Evolutionary conservation across 1,140 invertebrate genomes (phyloP).

Genomic region (Chionoecetes opilio): DNA sequence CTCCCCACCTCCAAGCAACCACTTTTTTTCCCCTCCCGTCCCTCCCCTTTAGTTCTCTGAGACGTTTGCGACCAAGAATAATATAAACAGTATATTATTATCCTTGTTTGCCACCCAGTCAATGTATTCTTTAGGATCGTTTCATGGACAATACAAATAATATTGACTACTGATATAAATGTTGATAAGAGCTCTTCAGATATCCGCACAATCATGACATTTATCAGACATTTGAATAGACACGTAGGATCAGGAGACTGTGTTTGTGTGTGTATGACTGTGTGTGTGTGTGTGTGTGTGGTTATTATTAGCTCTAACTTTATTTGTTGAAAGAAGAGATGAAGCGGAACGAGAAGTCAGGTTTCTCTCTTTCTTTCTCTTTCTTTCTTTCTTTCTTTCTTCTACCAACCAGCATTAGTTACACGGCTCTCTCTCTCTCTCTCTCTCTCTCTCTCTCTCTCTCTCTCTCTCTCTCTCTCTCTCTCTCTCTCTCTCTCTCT

Average conservation of each 20-base stretch:
- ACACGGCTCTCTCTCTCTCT: neutral
- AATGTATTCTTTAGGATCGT: too few species aligned
- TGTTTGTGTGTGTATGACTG: slow-evolving; percentile 32
- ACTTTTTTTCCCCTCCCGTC: too few species aligned
- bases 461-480: slow-evolving; percentile 46
- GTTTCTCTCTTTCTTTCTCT: slow-evolving; percentile 23
- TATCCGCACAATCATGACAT: too few species aligned
- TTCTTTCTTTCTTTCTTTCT: neutral
- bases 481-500: neutral
- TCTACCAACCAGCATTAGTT: neutral
- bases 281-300: neutral
- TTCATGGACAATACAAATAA: too few species aligned
- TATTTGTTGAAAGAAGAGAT: neutral
- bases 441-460: slow-evolving; percentile 44
- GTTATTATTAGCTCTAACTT: neutral
- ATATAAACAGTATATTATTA: too few species aligned
- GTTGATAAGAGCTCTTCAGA: too few species aligned
- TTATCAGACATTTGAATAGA: too few species aligned
- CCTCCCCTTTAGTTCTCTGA: too few species aligned
- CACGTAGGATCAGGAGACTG: neutral
- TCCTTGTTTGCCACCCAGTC: too few species aligned
- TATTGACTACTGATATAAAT: too few species aligned
- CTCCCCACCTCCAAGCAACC: too few species aligned
- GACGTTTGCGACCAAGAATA: too few species aligned
- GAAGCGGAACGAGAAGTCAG: neutral